These are phyloP conservation scores for Serinus canaria DNA, from an alignment of 2,113 vertebrate genomes.

Conservation along the genomic window DNA sequence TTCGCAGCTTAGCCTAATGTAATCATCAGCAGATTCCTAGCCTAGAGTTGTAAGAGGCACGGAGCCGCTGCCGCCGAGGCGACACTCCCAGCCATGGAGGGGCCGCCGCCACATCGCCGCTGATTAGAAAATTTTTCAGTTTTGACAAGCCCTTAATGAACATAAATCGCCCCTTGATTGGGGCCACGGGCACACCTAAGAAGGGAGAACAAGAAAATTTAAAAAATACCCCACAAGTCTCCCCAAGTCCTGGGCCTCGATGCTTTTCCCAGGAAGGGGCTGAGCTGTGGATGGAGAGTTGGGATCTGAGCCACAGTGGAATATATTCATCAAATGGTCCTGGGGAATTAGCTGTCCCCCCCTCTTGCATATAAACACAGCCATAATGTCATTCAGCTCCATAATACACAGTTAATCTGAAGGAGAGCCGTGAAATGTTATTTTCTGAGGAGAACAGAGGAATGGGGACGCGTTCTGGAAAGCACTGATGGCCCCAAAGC, in stretches of 20 bases:
- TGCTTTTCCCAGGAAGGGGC: not conserved
- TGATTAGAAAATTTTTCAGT: constrained; percentile 88
- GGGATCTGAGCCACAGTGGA: not conserved
- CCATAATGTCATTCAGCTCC: not conserved
- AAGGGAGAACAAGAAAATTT: not conserved
- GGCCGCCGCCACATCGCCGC: constrained; percentile 74
- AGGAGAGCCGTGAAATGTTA: not conserved
- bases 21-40: constrained; percentile 81
- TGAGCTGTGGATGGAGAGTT: not conserved
- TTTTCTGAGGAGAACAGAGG: not conserved
- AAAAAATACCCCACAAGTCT: not conserved
- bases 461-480: not conserved
- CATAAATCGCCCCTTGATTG: constrained; percentile 83
- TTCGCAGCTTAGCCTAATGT: constrained; percentile 87
- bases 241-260: not conserved
- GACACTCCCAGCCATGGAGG: constrained; percentile 77
- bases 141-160: constrained; percentile 87
- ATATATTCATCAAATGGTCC: constrained; percentile 55
- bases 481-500: not conserved
- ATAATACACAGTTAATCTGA: not conserved
- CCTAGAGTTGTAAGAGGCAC: constrained; percentile 83
- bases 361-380: not conserved
- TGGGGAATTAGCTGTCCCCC: constrained; percentile 5
- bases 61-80: constrained; percentile 70
- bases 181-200: constrained; percentile 79